These are phyloP conservation scores for Stenchaetothrips biformis DNA, from an alignment of 2,888 invertebrate genomes.

Conservation along the genomic window DNA sequence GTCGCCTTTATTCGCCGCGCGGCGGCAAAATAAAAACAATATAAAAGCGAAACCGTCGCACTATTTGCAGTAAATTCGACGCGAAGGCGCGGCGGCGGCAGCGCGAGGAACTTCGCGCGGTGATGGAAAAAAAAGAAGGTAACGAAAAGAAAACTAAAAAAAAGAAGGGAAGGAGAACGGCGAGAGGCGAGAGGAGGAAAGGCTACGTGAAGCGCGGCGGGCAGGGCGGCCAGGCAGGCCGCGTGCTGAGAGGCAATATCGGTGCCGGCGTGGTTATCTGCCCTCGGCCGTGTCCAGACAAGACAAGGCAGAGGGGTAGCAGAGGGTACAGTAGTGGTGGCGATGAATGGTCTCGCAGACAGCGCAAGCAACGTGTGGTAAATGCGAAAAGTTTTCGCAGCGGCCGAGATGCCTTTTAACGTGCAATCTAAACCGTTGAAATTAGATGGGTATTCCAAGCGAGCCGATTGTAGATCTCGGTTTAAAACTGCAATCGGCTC, in stretches of 20 bases:
- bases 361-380: background rate
- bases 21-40: background rate
- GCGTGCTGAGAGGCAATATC: no score
- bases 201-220: background rate
- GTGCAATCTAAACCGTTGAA: no score
- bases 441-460: no score
- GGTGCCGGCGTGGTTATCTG: no score
- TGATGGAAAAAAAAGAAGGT: background rate
- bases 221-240: background rate
- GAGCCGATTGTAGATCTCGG: no score
- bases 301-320: background rate
- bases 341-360: background rate
- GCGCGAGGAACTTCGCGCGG: conserved; percentile 27
- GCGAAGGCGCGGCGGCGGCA: conserved; percentile 16
- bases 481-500: no score
- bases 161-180: conserved; percentile 33
- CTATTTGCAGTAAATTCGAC: no score
- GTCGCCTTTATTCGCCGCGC: conserved; percentile 29
- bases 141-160: conserved; percentile 26
- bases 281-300: no score
- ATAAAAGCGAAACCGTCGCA: no score
- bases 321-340: background rate
- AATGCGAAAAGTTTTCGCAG: no score
- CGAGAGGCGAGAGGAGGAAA: conserved; percentile 32
- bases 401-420: no score